Percentiles rank a stretch among this genome's conserved stretches.
Conservation (phyloP, 2,113 vertebrate species). For the Nothoprocta pentlandii region DNA sequence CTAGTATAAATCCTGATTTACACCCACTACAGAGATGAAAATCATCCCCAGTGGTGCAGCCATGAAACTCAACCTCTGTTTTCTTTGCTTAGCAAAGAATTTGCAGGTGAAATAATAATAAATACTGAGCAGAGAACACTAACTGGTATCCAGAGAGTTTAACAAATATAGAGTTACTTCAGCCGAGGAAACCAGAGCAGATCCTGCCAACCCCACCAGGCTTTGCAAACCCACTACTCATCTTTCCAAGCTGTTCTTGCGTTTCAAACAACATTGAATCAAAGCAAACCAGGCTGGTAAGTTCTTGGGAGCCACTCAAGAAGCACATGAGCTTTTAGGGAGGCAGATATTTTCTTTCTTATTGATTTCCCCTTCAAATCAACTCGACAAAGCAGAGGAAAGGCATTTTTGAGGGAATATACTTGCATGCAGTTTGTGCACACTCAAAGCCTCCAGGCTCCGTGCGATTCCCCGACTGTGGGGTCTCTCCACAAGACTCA, state of each 20-base stretch:
- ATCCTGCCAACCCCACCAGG: not conserved
- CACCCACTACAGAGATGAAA: constrained; percentile 9
- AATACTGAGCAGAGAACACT: constrained; percentile 12
- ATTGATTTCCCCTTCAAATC: not conserved
- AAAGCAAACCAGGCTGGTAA: not conserved
- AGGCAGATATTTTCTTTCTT: not conserved
- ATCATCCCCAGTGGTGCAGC: not conserved
- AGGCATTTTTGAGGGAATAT: not conserved
- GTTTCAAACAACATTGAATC: not conserved
- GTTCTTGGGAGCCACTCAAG: not conserved
- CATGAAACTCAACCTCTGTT: constrained; percentile 52
- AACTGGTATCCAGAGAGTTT: constrained; percentile 14
- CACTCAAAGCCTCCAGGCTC: not conserved
- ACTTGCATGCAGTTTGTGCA: not conserved
- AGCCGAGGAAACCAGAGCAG: constrained; percentile 8
- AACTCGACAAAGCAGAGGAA: not conserved
- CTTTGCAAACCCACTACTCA: not conserved
- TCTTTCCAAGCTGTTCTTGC: not conserved
- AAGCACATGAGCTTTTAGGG: constrained; percentile 8
- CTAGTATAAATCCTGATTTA: constrained; percentile 10
- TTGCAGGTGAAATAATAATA: constrained; percentile 67
- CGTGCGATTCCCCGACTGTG: rapidly evolving
- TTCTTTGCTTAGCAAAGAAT: constrained; percentile 40
- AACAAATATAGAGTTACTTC: constrained; percentile 12
- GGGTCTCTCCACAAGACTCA: not conserved